phyloP scores from a whole-genome alignment of 2,797 vertebrate genomes.

The Bovichtus diacanthus region DNA sequence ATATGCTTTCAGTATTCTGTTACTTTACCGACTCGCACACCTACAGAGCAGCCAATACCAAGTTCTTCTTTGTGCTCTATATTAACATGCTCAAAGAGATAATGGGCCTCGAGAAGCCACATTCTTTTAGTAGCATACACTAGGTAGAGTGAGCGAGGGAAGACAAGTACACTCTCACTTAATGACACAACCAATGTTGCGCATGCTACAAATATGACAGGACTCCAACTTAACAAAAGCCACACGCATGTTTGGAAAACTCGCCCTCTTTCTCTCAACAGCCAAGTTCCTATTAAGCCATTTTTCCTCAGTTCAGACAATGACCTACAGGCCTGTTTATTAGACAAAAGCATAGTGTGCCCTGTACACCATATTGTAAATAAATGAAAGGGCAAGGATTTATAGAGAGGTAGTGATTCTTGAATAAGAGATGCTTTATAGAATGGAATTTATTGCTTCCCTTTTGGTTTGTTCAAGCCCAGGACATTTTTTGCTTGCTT shows the following conservation, averaged over 20 bases:
- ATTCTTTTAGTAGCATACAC: not conserved
- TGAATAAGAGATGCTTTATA: constrained; percentile 27
- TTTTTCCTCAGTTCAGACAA: constrained; percentile 38
- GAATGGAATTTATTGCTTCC: constrained; percentile 45
- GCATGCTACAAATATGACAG: constrained; percentile 60
- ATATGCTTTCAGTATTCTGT: not conserved
- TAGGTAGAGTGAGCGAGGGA: not conserved
- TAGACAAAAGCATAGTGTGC: not conserved
- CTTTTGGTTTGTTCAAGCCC: constrained; percentile 37
- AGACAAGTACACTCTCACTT: not conserved
- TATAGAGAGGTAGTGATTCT: constrained; percentile 16
- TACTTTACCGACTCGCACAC: not conserved
- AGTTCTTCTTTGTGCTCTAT: not conserved
- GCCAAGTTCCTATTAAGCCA: constrained; percentile 46
- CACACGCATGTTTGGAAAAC: constrained; percentile 58
- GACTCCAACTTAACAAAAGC: constrained; percentile 38
- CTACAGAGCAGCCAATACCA: not conserved
- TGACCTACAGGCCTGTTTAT: not conserved
- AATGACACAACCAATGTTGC: constrained; percentile 46
- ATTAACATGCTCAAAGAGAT: constrained; percentile 11
- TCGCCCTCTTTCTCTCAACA: constrained; percentile 11
- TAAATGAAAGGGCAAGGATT: constrained; percentile 47
- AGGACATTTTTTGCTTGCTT: constrained; percentile 42
- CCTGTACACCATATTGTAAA: not conserved
- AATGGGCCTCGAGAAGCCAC: not conserved